A percentile compares a stretch with the other conserved stretches of the same genome.
These are phyloP conservation scores for Addax nasomaculatus DNA, from an alignment of 2,113 vertebrate species.

Conservation along the genomic window DNA sequence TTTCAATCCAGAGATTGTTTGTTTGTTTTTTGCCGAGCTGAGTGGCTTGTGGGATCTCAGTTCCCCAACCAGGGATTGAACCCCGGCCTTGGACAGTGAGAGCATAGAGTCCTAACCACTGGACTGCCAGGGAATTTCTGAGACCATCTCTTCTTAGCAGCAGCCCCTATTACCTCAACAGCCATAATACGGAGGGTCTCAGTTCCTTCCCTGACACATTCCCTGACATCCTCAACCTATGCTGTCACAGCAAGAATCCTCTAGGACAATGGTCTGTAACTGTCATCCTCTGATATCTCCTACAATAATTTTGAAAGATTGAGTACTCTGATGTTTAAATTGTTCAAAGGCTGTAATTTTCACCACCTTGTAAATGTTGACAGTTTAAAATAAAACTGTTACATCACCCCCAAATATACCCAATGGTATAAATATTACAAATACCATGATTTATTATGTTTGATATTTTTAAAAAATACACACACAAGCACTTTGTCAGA, in stretches of 20 bases:
- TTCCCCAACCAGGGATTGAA: not conserved
- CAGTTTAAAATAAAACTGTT: conserved; percentile 19
- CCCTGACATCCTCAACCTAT: not conserved
- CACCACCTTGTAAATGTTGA: not conserved
- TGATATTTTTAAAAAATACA: not conserved
- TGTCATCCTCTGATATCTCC: not conserved
- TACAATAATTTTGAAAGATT: not conserved
- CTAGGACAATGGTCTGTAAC: not conserved
- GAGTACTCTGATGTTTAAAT: not conserved
- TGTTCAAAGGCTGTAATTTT: not conserved
- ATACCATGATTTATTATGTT: not conserved
- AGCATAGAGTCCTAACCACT: not conserved
- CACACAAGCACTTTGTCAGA: not conserved
- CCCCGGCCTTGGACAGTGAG: not conserved
- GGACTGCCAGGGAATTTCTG: not conserved
- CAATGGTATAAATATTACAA: not conserved
- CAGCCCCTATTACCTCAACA: not conserved
- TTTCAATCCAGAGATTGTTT: not conserved
- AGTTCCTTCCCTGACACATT: not conserved
- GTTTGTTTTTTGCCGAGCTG: not conserved
- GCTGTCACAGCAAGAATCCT: not conserved
- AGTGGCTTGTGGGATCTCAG: not conserved
- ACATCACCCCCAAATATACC: not conserved
- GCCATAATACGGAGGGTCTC: not conserved
- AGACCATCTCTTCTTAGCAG: not conserved